Conservation (phyloP, 2,113 vertebrate species). For the Sylvietta virens region DNA sequence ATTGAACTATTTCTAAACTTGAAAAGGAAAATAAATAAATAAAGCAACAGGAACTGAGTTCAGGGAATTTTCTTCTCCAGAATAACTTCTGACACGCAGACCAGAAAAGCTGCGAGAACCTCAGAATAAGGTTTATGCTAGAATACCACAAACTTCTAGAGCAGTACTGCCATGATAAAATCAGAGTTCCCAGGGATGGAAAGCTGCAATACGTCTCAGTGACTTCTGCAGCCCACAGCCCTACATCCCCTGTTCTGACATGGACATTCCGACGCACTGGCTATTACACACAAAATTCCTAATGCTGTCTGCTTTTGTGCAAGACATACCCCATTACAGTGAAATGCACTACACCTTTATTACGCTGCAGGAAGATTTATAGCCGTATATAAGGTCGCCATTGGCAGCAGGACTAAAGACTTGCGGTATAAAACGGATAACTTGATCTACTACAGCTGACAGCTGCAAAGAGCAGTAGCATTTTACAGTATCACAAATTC, state of each 20-base stretch:
- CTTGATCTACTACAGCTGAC: not conserved
- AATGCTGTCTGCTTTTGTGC: not conserved
- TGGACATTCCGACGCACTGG: not conserved
- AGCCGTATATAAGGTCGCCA: not conserved
- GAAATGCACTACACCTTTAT: conserved; percentile 26
- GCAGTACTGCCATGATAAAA: not conserved
- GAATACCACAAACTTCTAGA: not conserved
- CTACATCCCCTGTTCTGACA: not conserved
- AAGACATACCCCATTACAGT: not conserved
- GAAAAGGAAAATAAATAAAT: not conserved
- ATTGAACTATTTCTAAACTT: not conserved
- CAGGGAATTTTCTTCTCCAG: not conserved
- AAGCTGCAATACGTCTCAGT: not conserved
- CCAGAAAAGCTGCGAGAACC: not conserved
- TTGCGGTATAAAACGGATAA: not conserved
- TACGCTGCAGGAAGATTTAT: conserved; percentile 1
- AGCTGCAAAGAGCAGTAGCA: not conserved
- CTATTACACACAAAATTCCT: conserved; percentile 8
- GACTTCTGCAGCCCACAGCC: not conserved
- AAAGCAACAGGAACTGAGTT: not conserved
- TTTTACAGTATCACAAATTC: not conserved
- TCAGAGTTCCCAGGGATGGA: not conserved
- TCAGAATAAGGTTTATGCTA: not conserved
- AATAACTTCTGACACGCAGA: not conserved
- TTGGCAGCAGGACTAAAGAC: conserved; percentile 16